Conservation (phyloP, 2,797 vertebrate genomes). For the Schizothorax lantsangensis region DNA sequence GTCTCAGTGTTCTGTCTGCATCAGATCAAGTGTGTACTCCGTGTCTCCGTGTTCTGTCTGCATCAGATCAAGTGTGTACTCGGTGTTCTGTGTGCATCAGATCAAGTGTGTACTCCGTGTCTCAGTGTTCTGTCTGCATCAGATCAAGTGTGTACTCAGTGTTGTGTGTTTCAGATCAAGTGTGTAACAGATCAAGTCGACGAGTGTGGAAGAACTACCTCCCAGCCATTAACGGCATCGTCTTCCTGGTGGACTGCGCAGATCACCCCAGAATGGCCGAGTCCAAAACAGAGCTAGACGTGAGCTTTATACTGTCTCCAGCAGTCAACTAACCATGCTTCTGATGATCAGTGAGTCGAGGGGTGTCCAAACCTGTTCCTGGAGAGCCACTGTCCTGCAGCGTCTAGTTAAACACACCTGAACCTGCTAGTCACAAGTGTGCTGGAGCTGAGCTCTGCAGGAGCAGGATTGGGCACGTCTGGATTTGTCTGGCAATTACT, state of each 20-base stretch:
- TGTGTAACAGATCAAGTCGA: slow-evolving; percentile 66
- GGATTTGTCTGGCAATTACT: neutral
- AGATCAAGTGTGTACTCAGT: neutral
- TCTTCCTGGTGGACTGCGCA: slow-evolving; percentile 97
- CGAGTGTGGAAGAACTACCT: slow-evolving; percentile 99
- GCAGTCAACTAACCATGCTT: too few species aligned
- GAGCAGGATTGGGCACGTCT: too few species aligned
- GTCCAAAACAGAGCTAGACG: slow-evolving; percentile 97
- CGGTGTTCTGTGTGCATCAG: slow-evolving; percentile 25
- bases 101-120: too few species aligned
- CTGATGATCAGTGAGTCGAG: neutral
- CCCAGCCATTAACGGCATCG: slow-evolving; percentile 97
- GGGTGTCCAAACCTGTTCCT: neutral
- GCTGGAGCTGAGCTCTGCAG: too few species aligned
- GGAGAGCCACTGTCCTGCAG: neutral
- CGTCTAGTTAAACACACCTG: too few species aligned
- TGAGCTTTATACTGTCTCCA: slow-evolving; percentile 73
- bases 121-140: neutral
- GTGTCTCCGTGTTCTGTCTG: too few species aligned
- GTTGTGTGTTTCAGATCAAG: slow-evolving; percentile 22
- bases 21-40: too few species aligned
- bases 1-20: too few species aligned
- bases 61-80: neutral
- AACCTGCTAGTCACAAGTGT: too few species aligned
- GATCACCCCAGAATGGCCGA: slow-evolving; percentile 86